Conservation (phyloP, 2,888 invertebrate species). For the Dioctria linearis region DNA sequence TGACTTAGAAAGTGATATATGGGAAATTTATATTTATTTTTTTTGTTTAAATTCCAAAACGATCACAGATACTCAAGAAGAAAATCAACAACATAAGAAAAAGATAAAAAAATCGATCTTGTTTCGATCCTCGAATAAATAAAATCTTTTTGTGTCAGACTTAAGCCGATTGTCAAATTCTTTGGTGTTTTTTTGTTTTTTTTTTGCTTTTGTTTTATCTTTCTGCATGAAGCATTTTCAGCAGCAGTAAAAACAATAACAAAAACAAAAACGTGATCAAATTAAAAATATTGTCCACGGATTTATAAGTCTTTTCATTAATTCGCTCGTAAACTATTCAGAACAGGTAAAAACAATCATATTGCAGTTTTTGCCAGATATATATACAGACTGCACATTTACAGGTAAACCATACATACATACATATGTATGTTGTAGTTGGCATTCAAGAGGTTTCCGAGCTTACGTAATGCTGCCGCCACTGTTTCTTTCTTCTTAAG, state of each 20-base stretch:
- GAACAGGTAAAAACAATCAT: constrained; percentile 47
- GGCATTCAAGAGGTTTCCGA: constrained; percentile 45
- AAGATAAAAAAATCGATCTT: constrained; percentile 8
- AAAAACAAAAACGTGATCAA: constrained; percentile 23
- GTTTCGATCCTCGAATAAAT: background rate
- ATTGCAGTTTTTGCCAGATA: background rate
- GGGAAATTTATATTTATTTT: constrained; percentile 21
- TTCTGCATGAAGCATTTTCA: too few species aligned
- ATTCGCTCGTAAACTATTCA: constrained; percentile 40
- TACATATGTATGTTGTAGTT: background rate
- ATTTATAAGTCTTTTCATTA: constrained; percentile 28
- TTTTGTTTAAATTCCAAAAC: background rate
- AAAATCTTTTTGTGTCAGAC: background rate
- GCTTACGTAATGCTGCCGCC: constrained; percentile 23
- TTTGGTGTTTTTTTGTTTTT: background rate
- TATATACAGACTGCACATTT: too few species aligned
- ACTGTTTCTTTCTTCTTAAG: constrained; percentile 10
- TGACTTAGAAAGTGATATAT: constrained; percentile 22
- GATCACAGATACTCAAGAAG: background rate
- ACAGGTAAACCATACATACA: too few species aligned
- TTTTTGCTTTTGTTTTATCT: too few species aligned
- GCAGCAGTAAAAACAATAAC: background rate
- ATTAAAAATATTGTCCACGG: constrained; percentile 38
- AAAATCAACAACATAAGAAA: background rate
- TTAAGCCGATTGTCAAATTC: background rate